phyloP scores from a whole-genome alignment of 2,888 invertebrate genomes.

The Tenthredo notha region DNA sequence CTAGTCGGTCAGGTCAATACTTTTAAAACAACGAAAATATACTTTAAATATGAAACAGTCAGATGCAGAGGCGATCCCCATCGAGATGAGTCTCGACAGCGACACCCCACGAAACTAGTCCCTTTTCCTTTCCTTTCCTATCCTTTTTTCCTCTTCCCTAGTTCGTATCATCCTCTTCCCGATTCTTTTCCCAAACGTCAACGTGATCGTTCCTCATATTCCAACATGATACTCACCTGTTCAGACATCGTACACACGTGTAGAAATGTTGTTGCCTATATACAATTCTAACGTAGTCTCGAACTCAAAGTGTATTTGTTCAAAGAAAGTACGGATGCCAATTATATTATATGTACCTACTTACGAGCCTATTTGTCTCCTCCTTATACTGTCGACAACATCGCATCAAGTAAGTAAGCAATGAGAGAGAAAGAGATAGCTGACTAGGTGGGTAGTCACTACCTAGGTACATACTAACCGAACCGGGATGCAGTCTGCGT shows the following conservation, averaged over 20 bases:
- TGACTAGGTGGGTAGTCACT: neutral
- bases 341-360: slow-evolving; percentile 65
- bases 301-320: neutral
- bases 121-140: slow-evolving; percentile 47
- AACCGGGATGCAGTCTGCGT: slow-evolving; percentile 30
- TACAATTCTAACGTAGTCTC: neutral
- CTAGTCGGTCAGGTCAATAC: slow-evolving; percentile 65
- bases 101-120: slow-evolving; percentile 61
- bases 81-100: slow-evolving; percentile 71
- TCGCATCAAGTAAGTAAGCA: neutral
- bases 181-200: neutral
- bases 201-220: neutral
- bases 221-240: neutral
- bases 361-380: neutral
- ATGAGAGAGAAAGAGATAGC: neutral
- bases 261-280: neutral
- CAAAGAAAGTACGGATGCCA: slow-evolving; percentile 69
- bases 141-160: slow-evolving; percentile 23
- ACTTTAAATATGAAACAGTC: slow-evolving; percentile 78
- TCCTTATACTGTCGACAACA: neutral
- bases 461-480: neutral
- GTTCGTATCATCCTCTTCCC: slow-evolving; percentile 7
- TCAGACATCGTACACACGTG: neutral
- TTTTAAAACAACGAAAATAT: slow-evolving; percentile 71
- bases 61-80: slow-evolving; percentile 71